Evolutionary conservation across 2,113 vertebrate species (phyloP).

Genomic region (Sinocyclocheilus anophthalmus): DNA sequence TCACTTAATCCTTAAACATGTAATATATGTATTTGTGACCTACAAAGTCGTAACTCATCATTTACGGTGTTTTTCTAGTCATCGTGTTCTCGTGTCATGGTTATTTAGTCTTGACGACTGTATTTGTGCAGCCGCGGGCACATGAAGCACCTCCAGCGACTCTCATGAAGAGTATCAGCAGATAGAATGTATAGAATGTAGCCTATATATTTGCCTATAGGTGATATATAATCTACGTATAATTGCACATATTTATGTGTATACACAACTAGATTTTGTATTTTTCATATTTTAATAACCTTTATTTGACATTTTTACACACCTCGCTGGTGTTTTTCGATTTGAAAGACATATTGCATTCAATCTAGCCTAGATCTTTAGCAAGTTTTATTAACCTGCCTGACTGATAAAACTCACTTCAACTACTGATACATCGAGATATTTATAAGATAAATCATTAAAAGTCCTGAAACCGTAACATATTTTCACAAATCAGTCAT

Average conservation of each 20-base stretch:
- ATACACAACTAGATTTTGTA: neutral
- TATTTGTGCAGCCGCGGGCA: constrained; percentile 32
- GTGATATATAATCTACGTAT: neutral
- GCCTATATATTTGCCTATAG: too few relatives aligned
- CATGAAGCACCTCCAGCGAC: neutral
- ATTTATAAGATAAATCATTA: neutral
- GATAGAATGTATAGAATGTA: neutral
- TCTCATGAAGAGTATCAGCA: neutral
- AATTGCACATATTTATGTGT: neutral
- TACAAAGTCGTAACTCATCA: neutral
- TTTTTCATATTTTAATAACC: neutral
- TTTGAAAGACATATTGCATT: neutral
- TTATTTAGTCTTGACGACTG: constrained; percentile 40
- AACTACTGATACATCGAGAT: neutral
- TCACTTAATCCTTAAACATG: neutral
- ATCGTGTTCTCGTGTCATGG: constrained; percentile 28
- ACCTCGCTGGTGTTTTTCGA: neutral
- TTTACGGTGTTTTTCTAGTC: constrained; percentile 1
- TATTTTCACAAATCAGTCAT: neutral
- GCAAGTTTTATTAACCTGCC: neutral
- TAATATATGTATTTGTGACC: neutral
- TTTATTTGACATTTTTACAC: neutral
- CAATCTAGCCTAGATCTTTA: neutral
- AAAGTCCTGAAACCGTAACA: neutral
- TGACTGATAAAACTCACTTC: neutral